These are phyloP conservation scores for Habropoda laboriosa DNA, from an alignment of 1,140 invertebrate genomes.

Conservation along the genomic window DNA sequence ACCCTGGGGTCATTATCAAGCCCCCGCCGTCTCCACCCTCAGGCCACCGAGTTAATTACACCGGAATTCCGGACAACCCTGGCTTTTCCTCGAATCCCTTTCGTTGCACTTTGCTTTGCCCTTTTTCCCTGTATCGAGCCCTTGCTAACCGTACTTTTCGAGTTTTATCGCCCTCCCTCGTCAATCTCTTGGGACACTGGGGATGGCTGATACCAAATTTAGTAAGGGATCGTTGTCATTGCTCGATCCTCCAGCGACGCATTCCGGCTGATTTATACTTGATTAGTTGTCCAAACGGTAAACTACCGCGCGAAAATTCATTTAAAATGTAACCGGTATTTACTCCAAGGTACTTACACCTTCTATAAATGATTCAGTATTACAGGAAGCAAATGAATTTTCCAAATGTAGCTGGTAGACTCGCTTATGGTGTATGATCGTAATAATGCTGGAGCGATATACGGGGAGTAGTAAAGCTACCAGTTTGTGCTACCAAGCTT, in stretches of 20 bases:
- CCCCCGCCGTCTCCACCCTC: constrained; percentile 14
- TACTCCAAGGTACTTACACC: background rate
- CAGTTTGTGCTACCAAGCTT: constrained; percentile 12
- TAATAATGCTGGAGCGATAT: too few species aligned
- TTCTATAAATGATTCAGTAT: too few species aligned
- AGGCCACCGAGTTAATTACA: constrained; percentile 56
- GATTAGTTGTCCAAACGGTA: too few species aligned
- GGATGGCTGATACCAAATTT: background rate
- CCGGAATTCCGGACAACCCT: constrained; percentile 32
- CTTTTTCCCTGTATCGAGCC: background rate
- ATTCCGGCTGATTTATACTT: background rate
- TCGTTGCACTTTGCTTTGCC: constrained; percentile 24
- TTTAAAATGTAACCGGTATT: background rate
- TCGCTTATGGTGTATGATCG: too few species aligned
- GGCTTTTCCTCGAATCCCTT: constrained; percentile 17
- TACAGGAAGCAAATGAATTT: too few species aligned
- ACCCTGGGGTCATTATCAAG: constrained; percentile 64
- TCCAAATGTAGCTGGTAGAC: too few species aligned
- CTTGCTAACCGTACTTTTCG: background rate
- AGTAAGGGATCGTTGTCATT: background rate
- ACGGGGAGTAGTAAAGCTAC: too few species aligned
- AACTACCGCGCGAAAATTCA: background rate
- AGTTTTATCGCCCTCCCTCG: background rate
- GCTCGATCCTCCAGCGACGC: background rate
- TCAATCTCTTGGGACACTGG: constrained; percentile 1